Percentiles rank a stretch among this genome's conserved stretches.
Evolutionary conservation across 2,888 invertebrate genomes (phyloP).

Genomic region (Dryococelus australis): DNA sequence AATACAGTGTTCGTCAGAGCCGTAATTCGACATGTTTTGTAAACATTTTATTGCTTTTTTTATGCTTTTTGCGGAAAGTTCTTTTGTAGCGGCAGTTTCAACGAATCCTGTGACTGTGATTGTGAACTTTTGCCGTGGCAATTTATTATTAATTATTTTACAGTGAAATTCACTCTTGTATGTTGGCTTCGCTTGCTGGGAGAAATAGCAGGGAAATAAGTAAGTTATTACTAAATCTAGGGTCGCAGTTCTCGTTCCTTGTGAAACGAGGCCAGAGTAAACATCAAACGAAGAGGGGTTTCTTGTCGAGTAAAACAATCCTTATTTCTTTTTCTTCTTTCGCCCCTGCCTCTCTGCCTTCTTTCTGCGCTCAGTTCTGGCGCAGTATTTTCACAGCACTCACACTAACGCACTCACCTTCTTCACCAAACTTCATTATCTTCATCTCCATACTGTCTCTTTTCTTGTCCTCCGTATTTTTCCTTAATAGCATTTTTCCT

Average conservation of each 20-base stretch:
- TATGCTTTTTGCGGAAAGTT: too few relatives aligned
- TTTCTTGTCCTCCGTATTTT: conserved; percentile 21
- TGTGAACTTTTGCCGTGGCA: not conserved
- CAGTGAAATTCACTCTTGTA: not conserved
- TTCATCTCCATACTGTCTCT: conserved; percentile 33
- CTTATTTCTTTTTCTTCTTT: conserved; percentile 8
- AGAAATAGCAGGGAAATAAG: conserved; percentile 20
- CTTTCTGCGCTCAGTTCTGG: not conserved
- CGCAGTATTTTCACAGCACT: conserved; percentile 23
- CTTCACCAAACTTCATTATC: conserved; percentile 40
- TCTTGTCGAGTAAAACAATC: conserved; percentile 30
- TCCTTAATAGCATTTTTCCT: conserved; percentile 33
- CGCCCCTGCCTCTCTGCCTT: not conserved
- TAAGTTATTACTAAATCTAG: conserved; percentile 25
- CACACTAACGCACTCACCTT: conserved; percentile 26
- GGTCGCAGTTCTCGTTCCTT: conserved; percentile 11
- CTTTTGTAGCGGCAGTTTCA: not conserved
- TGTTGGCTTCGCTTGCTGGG: not conserved
- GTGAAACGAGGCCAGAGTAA: conserved; percentile 26
- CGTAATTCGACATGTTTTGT: too few relatives aligned
- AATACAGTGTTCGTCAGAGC: too few relatives aligned
- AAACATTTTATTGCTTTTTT: too few relatives aligned
- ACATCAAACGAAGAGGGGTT: conserved; percentile 20
- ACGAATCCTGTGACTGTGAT: not conserved
- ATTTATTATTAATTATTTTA: not conserved